Evolutionary conservation across 2,797 vertebrate species (phyloP).

Genomic region (Lepilemur septentrionalis): DNA sequence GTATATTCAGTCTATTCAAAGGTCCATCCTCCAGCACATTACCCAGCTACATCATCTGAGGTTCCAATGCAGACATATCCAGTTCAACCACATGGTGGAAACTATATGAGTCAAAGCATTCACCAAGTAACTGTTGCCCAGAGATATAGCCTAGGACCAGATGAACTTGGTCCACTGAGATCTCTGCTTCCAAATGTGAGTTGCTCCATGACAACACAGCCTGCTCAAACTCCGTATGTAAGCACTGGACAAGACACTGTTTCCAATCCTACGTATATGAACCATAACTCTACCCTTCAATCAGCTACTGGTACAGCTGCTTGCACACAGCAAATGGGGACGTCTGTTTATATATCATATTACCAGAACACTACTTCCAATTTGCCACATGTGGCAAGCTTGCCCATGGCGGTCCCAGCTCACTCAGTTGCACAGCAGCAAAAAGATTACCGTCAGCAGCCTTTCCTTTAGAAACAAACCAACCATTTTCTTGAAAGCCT

Average conservation of each 20-base stretch:
- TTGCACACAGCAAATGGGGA: conserved; percentile 88
- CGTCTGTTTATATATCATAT: conserved; percentile 90
- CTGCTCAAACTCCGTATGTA: conserved; percentile 88
- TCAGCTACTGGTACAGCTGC: conserved; percentile 70
- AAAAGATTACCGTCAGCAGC: conserved; percentile 93
- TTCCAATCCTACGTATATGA: conserved; percentile 86
- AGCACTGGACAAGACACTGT: conserved; percentile 88
- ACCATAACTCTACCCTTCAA: conserved; percentile 83
- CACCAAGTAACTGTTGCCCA: conserved; percentile 85
- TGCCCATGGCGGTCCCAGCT: conserved; percentile 85
- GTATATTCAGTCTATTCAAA: conserved; percentile 94
- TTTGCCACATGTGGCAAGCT: conserved; percentile 87
- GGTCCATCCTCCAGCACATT: conserved; percentile 89
- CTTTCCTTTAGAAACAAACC: conserved; percentile 89
- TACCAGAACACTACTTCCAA: conserved; percentile 88
- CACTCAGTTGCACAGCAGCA: conserved; percentile 88
- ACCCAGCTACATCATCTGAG: conserved; percentile 85
- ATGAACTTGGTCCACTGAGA: conserved; percentile 90
- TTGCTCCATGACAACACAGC: conserved; percentile 87
- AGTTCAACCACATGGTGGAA: conserved; percentile 86
- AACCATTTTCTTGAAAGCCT: conserved; percentile 44
- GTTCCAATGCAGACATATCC: conserved; percentile 92
- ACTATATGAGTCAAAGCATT: conserved; percentile 89
- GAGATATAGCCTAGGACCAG: conserved; percentile 88
- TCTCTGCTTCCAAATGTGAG: conserved; percentile 89